Evolutionary conservation across 2,888 invertebrate species (phyloP), one percentile per base, ranked within the genome.

Genomic region (Protophormia terraenovae): DNA sequence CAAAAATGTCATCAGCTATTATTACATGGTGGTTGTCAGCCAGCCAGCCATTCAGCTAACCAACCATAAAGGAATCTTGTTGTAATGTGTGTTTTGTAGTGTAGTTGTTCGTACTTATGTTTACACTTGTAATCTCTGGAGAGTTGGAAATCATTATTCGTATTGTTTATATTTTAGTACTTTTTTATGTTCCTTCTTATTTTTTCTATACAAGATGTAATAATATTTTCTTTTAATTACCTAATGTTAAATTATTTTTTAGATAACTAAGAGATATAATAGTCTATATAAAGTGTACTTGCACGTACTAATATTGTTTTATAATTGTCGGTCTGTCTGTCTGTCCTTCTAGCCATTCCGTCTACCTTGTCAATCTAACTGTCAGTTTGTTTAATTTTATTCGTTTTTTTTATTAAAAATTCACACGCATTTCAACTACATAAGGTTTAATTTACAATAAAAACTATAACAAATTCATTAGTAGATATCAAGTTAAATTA

Each of bases 101-200:
- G 76, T 78, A 71, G 75, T 71, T 85, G 82, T 78, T 79, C 71
- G 69, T 79, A 66, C 82, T 75, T 58, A 58, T 82, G 75, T 85
- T 85, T 85, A 85, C 85, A 85, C 85, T 85, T 85, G 78, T 85
- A 66, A 66, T 85, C 82, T 79, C 85, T 55, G 50, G 85, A 47
- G 85, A 73, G 53, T 73, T 73, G 55, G 16, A 24, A 71, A 73
- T 66, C 47, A 77, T 53, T 24, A 62, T n/a, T n/a, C n/a, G n/a
- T n/a, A n/a, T 32, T 41, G n/a, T 67, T 72, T 73, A 2, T 24
- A 16, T 32, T 60, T 32, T 60, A 16, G 24, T 41, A 38, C 4
- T 12, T 22, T 29, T 67, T 45, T n/a, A n/a, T n/a, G n/a, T n/a
- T n/a, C n/a, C n/a, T n/a, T 67, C 35, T 72, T 50, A 8, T 64